A percentile compares a stretch with the other conserved stretches of the same genome.
Evolutionary conservation across 2,888 invertebrate species (phyloP).

Genomic region (Orchesellides sinensis): DNA sequence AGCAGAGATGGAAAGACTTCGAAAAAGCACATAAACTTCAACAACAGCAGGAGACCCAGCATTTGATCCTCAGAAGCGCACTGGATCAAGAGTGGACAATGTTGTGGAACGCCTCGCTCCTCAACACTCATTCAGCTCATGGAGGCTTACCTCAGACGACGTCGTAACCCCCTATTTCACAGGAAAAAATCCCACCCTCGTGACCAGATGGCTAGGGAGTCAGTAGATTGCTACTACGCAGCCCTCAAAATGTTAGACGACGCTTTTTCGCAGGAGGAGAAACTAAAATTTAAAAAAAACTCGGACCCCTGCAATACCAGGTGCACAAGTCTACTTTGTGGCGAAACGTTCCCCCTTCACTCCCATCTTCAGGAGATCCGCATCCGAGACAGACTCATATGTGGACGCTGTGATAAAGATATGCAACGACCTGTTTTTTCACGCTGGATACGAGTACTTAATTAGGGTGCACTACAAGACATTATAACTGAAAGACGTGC

Average conservation of each 20-base stretch:
- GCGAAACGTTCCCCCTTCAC: background rate
- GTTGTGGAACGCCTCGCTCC: constrained; percentile 1
- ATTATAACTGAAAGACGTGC: too few relatives aligned
- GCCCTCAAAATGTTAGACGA: constrained; percentile 12
- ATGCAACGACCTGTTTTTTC: too few relatives aligned
- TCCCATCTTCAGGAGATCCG: background rate
- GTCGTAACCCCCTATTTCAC: constrained; percentile 8
- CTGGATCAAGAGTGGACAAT: constrained; percentile 12
- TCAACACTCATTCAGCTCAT: background rate
- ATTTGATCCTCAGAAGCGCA: constrained; percentile 3
- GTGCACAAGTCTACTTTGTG: background rate
- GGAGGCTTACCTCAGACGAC: background rate
- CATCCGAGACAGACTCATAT: constrained; percentile 8
- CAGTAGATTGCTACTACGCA: constrained; percentile 10
- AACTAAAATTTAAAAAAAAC: background rate
- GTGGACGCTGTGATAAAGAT: constrained; percentile 5
- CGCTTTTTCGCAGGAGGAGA: background rate
- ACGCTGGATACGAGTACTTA: too few relatives aligned
- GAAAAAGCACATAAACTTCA: background rate
- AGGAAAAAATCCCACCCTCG: background rate
- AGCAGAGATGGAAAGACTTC: constrained; percentile 12
- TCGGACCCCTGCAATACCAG: background rate
- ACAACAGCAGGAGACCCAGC: background rate
- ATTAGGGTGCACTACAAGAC: too few relatives aligned
- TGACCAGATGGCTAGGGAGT: constrained; percentile 2